A percentile compares a stretch with the other conserved stretches of the same genome.
phyloP scores from a whole-genome alignment of 1,140 invertebrate species.

The Drosophila bipectinata region DNA sequence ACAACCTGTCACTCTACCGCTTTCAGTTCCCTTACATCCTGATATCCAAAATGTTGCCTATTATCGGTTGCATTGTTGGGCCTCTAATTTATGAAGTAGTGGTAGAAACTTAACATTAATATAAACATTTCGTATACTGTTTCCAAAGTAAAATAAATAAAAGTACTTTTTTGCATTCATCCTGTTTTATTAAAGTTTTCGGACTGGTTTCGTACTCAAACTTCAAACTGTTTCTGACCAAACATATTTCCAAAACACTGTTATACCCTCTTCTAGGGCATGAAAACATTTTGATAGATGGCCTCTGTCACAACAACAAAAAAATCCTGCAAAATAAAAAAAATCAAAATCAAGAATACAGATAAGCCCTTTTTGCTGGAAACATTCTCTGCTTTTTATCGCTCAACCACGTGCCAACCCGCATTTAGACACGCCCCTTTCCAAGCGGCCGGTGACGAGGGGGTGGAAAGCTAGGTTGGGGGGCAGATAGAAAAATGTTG shows the following conservation, averaged over 20 bases:
- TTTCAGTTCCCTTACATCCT: constrained; percentile 1
- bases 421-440: constrained; percentile 41
- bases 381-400: constrained; percentile 42
- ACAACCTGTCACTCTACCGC: constrained; percentile 21
- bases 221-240: too few species aligned
- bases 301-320: constrained; percentile 8
- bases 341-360: constrained; percentile 42
- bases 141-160: not conserved
- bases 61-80: constrained; percentile 29
- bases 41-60: constrained; percentile 26
- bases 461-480: not conserved
- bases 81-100: not conserved
- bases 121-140: too few species aligned
- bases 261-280: constrained; percentile 6
- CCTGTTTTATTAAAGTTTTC: not conserved
- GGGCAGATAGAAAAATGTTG: constrained; percentile 46
- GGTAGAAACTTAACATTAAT: too few species aligned
- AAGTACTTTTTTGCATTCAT: too few species aligned
- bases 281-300: constrained; percentile 45
- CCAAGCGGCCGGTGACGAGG: not conserved
- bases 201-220: too few species aligned
- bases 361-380: constrained; percentile 44
- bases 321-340: constrained; percentile 3
- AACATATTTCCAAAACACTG: not conserved
- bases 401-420: constrained; percentile 46